phyloP scores from a whole-genome alignment of 2,113 vertebrate species.

The Bambusicola thoracicus region DNA sequence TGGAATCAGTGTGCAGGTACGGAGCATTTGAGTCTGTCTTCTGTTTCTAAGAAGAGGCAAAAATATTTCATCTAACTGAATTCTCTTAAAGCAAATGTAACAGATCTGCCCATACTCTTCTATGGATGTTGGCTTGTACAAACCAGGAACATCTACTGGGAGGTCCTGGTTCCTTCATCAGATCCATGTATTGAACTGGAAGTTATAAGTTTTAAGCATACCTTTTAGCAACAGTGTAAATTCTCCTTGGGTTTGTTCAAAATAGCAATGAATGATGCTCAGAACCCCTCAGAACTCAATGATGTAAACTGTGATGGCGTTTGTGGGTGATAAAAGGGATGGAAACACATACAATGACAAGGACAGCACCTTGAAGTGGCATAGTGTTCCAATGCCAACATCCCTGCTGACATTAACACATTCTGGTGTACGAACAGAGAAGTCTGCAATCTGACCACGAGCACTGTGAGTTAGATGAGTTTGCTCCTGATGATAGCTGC shows the following conservation, averaged over 20 bases:
- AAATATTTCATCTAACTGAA: not conserved
- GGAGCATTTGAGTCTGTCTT: not conserved
- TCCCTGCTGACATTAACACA: not conserved
- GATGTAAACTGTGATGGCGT: not conserved
- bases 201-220: not conserved
- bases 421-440: not conserved
- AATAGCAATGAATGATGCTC: not conserved
- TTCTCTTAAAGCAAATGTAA: not conserved
- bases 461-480: not conserved
- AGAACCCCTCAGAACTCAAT: not conserved
- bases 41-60: not conserved
- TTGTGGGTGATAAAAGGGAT: not conserved
- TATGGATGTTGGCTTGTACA: not conserved
- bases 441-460: slow-evolving; percentile 2
- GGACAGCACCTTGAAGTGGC: not conserved
- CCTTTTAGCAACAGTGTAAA: not conserved
- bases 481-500: not conserved
- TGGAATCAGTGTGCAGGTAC: not conserved
- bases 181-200: not conserved
- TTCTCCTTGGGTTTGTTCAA: not conserved
- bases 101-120: not conserved
- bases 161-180: not conserved
- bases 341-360: not conserved
- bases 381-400: not conserved
- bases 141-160: not conserved